These are phyloP conservation scores for Notarius quadriscutis DNA, from an alignment of 2,113 vertebrate genomes.

Conservation along the genomic window DNA sequence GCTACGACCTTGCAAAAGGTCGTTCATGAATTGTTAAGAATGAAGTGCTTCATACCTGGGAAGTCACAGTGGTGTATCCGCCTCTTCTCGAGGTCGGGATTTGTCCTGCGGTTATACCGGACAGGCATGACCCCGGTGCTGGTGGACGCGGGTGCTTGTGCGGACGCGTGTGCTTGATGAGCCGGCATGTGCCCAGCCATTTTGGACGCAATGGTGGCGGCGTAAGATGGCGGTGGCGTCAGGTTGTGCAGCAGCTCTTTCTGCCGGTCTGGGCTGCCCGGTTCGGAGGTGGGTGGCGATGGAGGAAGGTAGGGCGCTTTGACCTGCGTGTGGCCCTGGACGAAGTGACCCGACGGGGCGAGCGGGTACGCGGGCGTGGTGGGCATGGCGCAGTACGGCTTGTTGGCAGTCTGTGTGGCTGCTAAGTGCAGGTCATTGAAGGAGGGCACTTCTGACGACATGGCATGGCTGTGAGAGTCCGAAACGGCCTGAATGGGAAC, in stretches of 20 bases:
- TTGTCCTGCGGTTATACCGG: slow-evolving; percentile 95
- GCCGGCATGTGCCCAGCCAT: slow-evolving; percentile 79
- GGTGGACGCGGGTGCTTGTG: slow-evolving; percentile 49
- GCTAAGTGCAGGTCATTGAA: slow-evolving; percentile 77
- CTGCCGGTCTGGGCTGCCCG: slow-evolving; percentile 94
- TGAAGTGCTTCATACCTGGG: slow-evolving; percentile 73
- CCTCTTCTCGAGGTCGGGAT: slow-evolving; percentile 95
- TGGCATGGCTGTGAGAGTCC: slow-evolving; percentile 68
- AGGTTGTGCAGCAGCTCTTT: slow-evolving; percentile 93
- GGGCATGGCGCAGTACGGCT: slow-evolving; percentile 83
- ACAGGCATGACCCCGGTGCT: slow-evolving; percentile 75
- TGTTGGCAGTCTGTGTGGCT: slow-evolving; percentile 81
- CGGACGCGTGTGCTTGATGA: slow-evolving; percentile 72
- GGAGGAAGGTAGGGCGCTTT: slow-evolving; percentile 91
- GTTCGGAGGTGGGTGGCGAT: slow-evolving; percentile 93
- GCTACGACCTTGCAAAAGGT: neutral
- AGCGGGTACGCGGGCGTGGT: slow-evolving; percentile 72
- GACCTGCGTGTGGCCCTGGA: slow-evolving; percentile 66
- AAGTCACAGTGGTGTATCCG: slow-evolving; percentile 98
- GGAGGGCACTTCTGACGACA: slow-evolving; percentile 77
- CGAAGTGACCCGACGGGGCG: slow-evolving; percentile 52
- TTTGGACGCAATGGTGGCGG: slow-evolving; percentile 95
- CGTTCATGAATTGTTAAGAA: neutral
- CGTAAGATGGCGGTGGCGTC: slow-evolving; percentile 93
- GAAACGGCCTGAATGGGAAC: slow-evolving; percentile 71